Evolutionary conservation across 2,797 vertebrate genomes (phyloP).

Genomic region (Pangasius djambal): DNA sequence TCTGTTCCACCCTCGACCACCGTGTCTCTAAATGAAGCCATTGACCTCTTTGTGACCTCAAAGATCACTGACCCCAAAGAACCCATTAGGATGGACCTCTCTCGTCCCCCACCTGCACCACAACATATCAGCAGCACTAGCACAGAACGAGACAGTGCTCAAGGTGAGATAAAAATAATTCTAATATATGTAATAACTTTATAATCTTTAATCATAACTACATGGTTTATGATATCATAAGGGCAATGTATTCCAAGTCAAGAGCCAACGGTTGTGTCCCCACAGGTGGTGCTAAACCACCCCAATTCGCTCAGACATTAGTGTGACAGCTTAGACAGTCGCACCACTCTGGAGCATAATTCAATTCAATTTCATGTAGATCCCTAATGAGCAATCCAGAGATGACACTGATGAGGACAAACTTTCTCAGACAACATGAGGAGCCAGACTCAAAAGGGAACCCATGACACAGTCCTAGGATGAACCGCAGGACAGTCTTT

Average conservation of each 20-base stretch:
- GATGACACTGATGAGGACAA: background rate
- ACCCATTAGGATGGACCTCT: background rate
- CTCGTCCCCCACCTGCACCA: background rate
- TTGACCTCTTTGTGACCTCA: constrained; percentile 46
- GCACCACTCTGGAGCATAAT: background rate
- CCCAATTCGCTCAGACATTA: background rate
- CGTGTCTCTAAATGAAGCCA: constrained; percentile 27
- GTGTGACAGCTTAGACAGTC: background rate
- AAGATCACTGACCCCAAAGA: constrained; percentile 32
- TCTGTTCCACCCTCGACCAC: constrained; percentile 41
- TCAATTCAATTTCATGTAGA: background rate
- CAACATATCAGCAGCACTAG: constrained; percentile 10
- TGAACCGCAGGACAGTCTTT: background rate
- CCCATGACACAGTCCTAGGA: background rate
- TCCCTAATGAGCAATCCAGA: background rate
- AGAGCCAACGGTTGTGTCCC: background rate
- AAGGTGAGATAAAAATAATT: constrained; percentile 40
- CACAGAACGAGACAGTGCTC: background rate
- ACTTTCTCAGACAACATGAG: background rate
- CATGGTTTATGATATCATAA: background rate
- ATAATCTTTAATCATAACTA: background rate
- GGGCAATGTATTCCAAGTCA: background rate
- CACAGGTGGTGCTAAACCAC: background rate
- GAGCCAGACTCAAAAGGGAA: background rate
- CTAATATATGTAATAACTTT: background rate